Evolutionary conservation across 1,140 invertebrate species (phyloP), one percentile per base, ranked within the genome.

Genomic region (Pogonomyrmex barbatus): DNA sequence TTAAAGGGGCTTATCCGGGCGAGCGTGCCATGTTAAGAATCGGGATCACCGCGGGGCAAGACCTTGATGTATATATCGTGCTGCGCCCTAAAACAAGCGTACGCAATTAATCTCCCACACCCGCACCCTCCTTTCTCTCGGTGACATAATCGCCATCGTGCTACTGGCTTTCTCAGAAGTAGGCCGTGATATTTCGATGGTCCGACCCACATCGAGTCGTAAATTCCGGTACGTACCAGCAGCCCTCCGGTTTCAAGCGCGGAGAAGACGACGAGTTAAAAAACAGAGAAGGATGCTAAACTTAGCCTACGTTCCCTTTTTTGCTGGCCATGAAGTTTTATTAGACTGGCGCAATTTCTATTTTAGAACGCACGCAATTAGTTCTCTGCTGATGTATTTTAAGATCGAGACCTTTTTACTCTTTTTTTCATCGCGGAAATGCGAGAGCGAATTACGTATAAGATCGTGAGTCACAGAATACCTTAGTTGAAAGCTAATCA

Each of bases 71-170:
- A 68, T 30, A 36, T 78, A 84, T 86, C 83, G 71, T 60, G 85
- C 75, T 88, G 78, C 87, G 76, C 83, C 90, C 87, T 86, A 83
- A 90, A 91, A 89, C 84, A 67, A 24, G 71, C 84, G 39, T 33
- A 82, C 42, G 79, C 85, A 91, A 92, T 93, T 93, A 92, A 93
- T 92, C 91, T 91, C 70, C 87, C 86, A 91, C 88, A 91, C 88
- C 90, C 91, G 88, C 92, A 89, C 79, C 81, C 86, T 87, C 89
- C 89, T 90, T 92, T 93, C 88, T 89, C 87, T 89, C 71, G 54
- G 76, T 89, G 91, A 87, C 84, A 86, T 86, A 89, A 91, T 85
- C 87, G 54, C 12, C 17, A 17, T 60, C 62, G 79, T 30, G 39
- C 52, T 79, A 67, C 87, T 63, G 67, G 70, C 82, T 82, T 82